Evolutionary conservation across 1,140 invertebrate species (phyloP).

Genomic region (Planococcus citri): DNA sequence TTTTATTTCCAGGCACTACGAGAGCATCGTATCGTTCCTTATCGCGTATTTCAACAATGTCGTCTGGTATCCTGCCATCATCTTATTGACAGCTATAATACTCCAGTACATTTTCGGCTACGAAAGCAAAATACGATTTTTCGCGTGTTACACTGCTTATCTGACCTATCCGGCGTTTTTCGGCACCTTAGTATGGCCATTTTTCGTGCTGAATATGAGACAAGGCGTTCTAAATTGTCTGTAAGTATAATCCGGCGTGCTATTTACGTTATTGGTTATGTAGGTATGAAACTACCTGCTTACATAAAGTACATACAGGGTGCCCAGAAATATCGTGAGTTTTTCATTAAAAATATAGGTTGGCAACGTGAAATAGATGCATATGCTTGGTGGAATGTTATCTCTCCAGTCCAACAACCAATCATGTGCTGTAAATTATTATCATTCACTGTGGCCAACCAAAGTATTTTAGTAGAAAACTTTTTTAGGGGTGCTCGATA

Average conservation of each 20-base stretch:
- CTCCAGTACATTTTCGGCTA: conserved; percentile 22
- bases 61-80: background rate
- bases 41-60: background rate
- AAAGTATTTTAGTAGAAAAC: too few species aligned
- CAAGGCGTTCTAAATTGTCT: conserved; percentile 30
- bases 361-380: too few species aligned
- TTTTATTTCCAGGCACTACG: background rate
- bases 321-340: too few species aligned
- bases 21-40: background rate
- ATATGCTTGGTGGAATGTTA: too few species aligned
- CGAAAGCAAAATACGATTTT: conserved; percentile 29
- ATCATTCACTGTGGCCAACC: too few species aligned
- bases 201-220: conserved; percentile 30
- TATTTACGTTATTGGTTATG: too few species aligned
- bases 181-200: conserved; percentile 30
- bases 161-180: conserved; percentile 28
- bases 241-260: conserved; percentile 29
- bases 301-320: too few species aligned
- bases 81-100: background rate
- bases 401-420: too few species aligned
- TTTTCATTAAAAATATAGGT: too few species aligned
- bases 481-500: too few species aligned
- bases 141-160: conserved; percentile 32
- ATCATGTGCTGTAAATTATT: too few species aligned
- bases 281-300: too few species aligned